phyloP scores from a whole-genome alignment of 2,113 vertebrate genomes.

The Paraplagusia blochii region DNA sequence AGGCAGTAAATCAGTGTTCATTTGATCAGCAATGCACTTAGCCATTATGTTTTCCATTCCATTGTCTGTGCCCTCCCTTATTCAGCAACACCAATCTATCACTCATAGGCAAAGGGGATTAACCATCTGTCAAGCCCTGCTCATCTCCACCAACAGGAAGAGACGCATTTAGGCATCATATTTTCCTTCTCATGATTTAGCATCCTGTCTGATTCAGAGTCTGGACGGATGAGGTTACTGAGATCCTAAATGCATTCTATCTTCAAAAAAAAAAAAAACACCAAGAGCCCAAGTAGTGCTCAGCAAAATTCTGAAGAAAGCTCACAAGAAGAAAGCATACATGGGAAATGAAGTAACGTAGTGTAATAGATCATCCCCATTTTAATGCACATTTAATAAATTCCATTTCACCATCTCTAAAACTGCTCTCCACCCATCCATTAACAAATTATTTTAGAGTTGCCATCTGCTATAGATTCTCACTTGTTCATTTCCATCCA shows the following conservation, averaged over 20 bases:
- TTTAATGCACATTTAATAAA: background rate
- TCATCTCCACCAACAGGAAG: slow-evolving; percentile 51
- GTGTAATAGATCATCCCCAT: background rate
- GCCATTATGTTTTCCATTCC: slow-evolving; percentile 31
- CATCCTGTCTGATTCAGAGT: slow-evolving; percentile 42
- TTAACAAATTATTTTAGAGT: slow-evolving; percentile 8
- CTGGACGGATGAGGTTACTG: slow-evolving; percentile 50
- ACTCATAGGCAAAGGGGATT: slow-evolving; percentile 64
- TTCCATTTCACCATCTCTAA: background rate
- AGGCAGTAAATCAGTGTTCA: background rate
- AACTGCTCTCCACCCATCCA: slow-evolving; percentile 6
- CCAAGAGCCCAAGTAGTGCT: background rate
- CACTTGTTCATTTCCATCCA: slow-evolving; percentile 3
- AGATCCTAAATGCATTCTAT: slow-evolving; percentile 18
- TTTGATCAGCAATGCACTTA: slow-evolving; percentile 34
- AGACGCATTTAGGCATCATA: slow-evolving; percentile 44
- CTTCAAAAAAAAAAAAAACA: slow-evolving; percentile 17
- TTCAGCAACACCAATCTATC: slow-evolving; percentile 55
- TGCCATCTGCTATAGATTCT: slow-evolving; percentile 14
- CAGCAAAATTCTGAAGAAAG: background rate
- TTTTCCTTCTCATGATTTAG: slow-evolving; percentile 43
- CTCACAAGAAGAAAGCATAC: background rate
- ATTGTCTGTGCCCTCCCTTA: slow-evolving; percentile 14
- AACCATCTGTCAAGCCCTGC: slow-evolving; percentile 67
- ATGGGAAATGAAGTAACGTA: background rate